phyloP scores from a whole-genome alignment of 2,113 vertebrate genomes.

The Thamnaconus septentrionalis region DNA sequence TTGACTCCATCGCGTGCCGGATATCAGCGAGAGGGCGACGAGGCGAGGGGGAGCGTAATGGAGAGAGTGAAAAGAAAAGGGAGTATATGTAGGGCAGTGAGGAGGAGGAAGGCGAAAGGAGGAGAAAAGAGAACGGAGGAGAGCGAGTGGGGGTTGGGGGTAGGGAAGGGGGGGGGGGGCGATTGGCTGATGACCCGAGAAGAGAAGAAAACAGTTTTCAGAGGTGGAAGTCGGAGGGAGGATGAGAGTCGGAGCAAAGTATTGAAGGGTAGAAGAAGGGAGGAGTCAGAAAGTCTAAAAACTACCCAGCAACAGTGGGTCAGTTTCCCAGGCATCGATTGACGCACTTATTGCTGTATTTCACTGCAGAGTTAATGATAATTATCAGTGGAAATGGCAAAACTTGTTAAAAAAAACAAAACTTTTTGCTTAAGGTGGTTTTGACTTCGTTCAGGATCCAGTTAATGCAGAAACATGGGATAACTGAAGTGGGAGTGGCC shows the following conservation, averaged over 20 bases:
- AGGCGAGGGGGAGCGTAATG: slow-evolving; percentile 2
- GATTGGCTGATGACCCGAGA: slow-evolving; percentile 35
- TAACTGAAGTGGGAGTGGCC: no score
- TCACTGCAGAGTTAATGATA: no score
- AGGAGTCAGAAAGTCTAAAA: no score
- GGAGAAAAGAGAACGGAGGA: slow-evolving; percentile 21
- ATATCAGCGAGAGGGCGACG: slow-evolving; percentile 12
- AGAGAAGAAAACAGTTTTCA: slow-evolving; percentile 5
- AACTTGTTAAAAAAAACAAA: no score
- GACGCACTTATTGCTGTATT: no score
- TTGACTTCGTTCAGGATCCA: no score
- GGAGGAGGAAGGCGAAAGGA: slow-evolving; percentile 42
- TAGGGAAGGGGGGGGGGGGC: slow-evolving; percentile 6
- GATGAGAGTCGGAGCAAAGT: background rate
- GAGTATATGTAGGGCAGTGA: slow-evolving; percentile 63
- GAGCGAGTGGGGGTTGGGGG: slow-evolving; percentile 17
- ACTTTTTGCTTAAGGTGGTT: no score
- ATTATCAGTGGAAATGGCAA: no score
- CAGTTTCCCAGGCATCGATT: no score
- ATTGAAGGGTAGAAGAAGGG: slow-evolving; percentile 13
- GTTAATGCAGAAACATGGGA: no score
- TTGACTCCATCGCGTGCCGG: slow-evolving; percentile 21
- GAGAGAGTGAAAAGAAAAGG: slow-evolving; percentile 45
- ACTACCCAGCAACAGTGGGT: no score
- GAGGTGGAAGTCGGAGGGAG: slow-evolving; percentile 3